Evolutionary conservation across 2,797 vertebrate genomes (phyloP).

Genomic region (Chelon auratus): DNA sequence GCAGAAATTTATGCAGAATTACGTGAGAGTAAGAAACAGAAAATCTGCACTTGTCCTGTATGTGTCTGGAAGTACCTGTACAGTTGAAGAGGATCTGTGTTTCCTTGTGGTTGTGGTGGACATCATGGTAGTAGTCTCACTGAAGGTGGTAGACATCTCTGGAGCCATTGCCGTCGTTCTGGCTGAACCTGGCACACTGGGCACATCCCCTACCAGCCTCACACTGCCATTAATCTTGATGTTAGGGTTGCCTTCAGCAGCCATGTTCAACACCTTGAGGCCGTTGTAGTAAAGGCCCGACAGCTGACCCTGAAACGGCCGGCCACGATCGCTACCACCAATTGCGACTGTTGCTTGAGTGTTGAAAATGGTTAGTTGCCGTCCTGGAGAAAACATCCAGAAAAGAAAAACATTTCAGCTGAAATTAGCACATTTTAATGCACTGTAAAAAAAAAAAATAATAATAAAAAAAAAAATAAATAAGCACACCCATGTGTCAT

Average conservation of each 20-base stretch:
- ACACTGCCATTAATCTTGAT: slow-evolving; percentile 98
- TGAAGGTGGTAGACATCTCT: slow-evolving; percentile 95
- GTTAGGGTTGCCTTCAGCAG: slow-evolving; percentile 93
- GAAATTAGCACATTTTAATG: background rate
- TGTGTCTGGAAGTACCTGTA: slow-evolving; percentile 85
- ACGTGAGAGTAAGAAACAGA: too few species aligned
- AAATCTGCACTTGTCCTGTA: too few species aligned
- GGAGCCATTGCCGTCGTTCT: slow-evolving; percentile 92
- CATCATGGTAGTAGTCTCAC: slow-evolving; percentile 98
- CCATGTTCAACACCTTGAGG: slow-evolving; percentile 97
- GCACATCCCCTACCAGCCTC: slow-evolving; percentile 94
- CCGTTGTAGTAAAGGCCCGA: slow-evolving; percentile 99
- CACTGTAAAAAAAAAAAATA: background rate
- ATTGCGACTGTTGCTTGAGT: slow-evolving; percentile 97
- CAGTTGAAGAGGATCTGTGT: slow-evolving; percentile 93
- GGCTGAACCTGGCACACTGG: slow-evolving; percentile 90
- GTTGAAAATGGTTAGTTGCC: slow-evolving; percentile 99
- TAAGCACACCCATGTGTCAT: background rate
- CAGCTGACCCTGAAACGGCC: slow-evolving; percentile 97
- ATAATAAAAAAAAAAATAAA: background rate
- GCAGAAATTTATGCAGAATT: too few species aligned
- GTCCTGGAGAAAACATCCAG: slow-evolving; percentile 85
- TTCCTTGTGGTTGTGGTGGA: slow-evolving; percentile 96
- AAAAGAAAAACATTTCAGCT: slow-evolving; percentile 31
- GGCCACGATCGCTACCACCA: slow-evolving; percentile 92